These are phyloP conservation scores for Hecatera dysodea DNA, from an alignment of 2,888 invertebrate species.

Conservation along the genomic window DNA sequence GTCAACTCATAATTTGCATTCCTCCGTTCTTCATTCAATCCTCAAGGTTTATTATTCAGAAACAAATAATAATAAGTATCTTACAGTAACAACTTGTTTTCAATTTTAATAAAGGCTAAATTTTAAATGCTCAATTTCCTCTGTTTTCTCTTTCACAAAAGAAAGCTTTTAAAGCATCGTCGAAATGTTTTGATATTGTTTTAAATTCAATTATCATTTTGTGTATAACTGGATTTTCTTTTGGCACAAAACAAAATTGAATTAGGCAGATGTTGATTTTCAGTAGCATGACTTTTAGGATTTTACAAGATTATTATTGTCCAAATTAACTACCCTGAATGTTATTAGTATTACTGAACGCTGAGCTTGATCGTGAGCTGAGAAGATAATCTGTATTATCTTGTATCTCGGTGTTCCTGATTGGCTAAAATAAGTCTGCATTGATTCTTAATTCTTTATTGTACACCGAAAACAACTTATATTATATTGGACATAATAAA, in stretches of 20 bases:
- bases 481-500: too few relatives aligned
- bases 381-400: not conserved
- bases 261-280: conserved; percentile 47
- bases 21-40: conserved; percentile 40
- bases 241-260: conserved; percentile 35
- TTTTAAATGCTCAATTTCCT: conserved; percentile 75
- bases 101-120: conserved; percentile 66
- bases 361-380: not conserved
- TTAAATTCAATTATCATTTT: conserved; percentile 63
- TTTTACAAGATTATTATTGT: conserved; percentile 22
- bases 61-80: conserved; percentile 61
- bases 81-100: conserved; percentile 51
- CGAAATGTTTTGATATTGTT: conserved; percentile 69
- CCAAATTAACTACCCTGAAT: conserved; percentile 8
- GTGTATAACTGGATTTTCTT: conserved; percentile 44
- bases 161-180: conserved; percentile 66
- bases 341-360: not conserved
- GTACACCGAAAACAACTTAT: too few relatives aligned
- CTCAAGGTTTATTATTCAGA: conserved; percentile 47
- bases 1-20: conserved; percentile 42
- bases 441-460: too few relatives aligned
- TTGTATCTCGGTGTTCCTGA: not conserved
- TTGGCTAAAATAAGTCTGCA: not conserved
- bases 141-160: conserved; percentile 65
- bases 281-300: conserved; percentile 12